Evolutionary conservation across 2,888 invertebrate genomes (phyloP), one percentile per base, ranked within the genome.

Genomic region (Pedicia rivosa): DNA sequence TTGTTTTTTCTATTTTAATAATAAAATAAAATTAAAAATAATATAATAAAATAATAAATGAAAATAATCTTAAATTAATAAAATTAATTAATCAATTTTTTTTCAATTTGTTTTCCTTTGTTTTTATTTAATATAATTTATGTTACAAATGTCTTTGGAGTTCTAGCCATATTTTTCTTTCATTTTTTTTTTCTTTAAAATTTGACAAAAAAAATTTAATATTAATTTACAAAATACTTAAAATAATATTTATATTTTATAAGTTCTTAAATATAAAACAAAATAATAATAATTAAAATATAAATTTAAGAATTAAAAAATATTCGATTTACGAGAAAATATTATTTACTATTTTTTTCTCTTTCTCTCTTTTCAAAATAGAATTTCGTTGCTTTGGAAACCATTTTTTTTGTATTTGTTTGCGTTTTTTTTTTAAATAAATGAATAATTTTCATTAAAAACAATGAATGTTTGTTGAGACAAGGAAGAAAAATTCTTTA

Each of bases 81-180:
- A n/a, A n/a, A n/a, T n/a, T n/a, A n/a, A n/a, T n/a, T n/a, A n/a
- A n/a, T n/a, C n/a, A n/a, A n/a, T n/a, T n/a, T n/a, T n/a, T n/a
- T n/a, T n/a, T n/a, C n/a, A n/a, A n/a, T n/a, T n/a, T 17, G 17
- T 16, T 30, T 17, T 16, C 4, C 3, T 17, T 36, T 31, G 19
- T 24, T 25, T 35, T 38, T 32, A 27, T 19, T 38, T 25, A 14
- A 20, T 24, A 9, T 24, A 29, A 30, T 36, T 36, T 40, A 37
- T 37, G 28, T 22, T 40, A 40, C 37, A 36, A 36, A 25, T 43
- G 43, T 47, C 47, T 47, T 47, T 47, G 47, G 46, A 44, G 42
- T 44, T 43, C 44, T 45, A 47, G 47, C 44, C 43, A 43, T 40
- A 25, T 30, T 38, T 25, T 26, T 27, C 26, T 39, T 12, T 29